Conservation (phyloP, 2,113 vertebrate genomes). For the Turnix velox region DNA sequence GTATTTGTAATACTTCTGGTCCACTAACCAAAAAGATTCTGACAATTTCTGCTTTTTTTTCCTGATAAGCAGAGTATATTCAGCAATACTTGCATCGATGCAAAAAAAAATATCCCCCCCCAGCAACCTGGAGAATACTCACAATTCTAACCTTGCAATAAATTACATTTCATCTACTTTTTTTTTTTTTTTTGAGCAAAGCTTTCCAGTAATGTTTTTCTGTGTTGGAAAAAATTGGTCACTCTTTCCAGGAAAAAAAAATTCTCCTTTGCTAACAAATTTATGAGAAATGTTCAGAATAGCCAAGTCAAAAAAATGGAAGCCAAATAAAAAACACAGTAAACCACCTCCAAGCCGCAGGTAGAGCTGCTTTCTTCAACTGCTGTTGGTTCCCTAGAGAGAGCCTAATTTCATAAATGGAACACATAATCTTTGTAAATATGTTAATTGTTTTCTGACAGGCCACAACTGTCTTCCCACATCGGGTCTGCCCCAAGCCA, state of each 20-base stretch:
- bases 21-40: background rate
- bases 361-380: constrained; percentile 37
- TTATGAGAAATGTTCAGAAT: constrained; percentile 28
- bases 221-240: background rate
- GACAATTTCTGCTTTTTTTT: constrained; percentile 37
- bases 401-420: constrained; percentile 24
- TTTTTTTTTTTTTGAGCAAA: background rate
- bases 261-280: constrained; percentile 16
- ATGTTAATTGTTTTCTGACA: constrained; percentile 18
- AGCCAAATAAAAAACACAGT: background rate
- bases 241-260: background rate
- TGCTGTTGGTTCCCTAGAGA: background rate
- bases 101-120: background rate
- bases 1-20: background rate
- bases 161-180: background rate
- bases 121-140: background rate
- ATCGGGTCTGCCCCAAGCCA: background rate
- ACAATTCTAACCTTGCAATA: background rate
- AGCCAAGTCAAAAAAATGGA: background rate
- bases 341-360: background rate
- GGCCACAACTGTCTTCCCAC: background rate
- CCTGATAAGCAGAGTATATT: background rate
- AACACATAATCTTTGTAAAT: constrained; percentile 39
- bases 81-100: background rate
- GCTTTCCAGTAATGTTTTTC: background rate